Conservation (phyloP, 2,113 vertebrate species). For the Lepus europaeus region DNA sequence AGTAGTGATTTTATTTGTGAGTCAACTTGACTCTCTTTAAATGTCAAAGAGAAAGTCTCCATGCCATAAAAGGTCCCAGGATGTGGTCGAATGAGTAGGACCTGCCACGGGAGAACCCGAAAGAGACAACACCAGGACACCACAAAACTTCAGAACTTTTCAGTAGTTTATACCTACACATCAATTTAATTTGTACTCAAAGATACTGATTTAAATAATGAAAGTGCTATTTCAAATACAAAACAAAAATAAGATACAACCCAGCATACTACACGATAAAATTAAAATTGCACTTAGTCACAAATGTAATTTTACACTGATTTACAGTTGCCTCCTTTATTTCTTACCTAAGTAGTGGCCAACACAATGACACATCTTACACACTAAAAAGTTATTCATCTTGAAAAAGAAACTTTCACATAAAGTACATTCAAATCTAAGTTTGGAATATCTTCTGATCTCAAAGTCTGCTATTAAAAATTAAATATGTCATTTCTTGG, state of each 20-base stretch:
- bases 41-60: constrained; percentile 41
- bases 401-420: neutral
- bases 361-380: neutral
- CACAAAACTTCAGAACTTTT: neutral
- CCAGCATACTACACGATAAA: neutral
- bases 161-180: neutral
- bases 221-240: constrained; percentile 3
- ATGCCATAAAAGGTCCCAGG: neutral
- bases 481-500: neutral
- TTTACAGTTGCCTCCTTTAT: neutral
- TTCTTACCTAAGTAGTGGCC: constrained; percentile 21
- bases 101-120: no score
- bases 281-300: neutral
- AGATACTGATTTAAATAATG: neutral
- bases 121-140: neutral
- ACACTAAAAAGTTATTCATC: neutral
- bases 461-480: neutral
- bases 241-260: neutral
- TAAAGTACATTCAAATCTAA: neutral
- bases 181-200: neutral
- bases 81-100: no score
- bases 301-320: neutral
- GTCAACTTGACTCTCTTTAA: constrained; percentile 53
- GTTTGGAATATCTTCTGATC: neutral
- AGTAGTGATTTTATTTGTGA: constrained; percentile 55